These are phyloP conservation scores for Hyppa rectilinea DNA, from an alignment of 2,888 invertebrate genomes.

Conservation along the genomic window DNA sequence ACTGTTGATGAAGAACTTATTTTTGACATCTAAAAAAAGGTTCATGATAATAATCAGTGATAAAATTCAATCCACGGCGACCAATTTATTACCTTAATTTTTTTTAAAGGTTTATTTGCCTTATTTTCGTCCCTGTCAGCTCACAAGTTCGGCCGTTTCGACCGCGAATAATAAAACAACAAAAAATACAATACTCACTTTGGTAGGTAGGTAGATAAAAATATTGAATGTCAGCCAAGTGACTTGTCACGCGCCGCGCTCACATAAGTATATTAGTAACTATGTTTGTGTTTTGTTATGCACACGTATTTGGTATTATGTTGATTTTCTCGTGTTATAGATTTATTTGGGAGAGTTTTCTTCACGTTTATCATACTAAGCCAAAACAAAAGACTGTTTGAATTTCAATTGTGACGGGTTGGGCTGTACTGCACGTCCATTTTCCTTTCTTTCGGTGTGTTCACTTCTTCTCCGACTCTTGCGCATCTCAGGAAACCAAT, in stretches of 20 bases:
- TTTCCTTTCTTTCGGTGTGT: not conserved
- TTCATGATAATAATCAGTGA: not conserved
- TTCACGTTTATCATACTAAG: not conserved
- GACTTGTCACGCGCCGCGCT: conserved; percentile 50
- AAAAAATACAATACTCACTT: conserved; percentile 55
- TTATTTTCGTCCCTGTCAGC: conserved; percentile 19
- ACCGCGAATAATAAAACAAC: conserved; percentile 41
- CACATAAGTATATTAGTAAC: conserved; percentile 29
- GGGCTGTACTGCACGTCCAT: not conserved
- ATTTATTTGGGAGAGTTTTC: conserved; percentile 16
- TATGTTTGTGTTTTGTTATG: conserved; percentile 9
- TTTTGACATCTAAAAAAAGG: conserved; percentile 10
- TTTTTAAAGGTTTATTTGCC: not conserved
- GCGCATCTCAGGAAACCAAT: not conserved
- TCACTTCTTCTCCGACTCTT: no score
- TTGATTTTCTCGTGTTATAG: not conserved
- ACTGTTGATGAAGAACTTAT: not conserved
- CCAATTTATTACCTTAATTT: not conserved
- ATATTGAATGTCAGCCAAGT: conserved; percentile 71
- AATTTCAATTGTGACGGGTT: not conserved
- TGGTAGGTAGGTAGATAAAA: conserved; percentile 54
- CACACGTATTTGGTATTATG: not conserved
- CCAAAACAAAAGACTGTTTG: not conserved
- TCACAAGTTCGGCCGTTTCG: conserved; percentile 34
- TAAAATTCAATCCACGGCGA: conserved; percentile 14